phyloP scores from a whole-genome alignment of 2,888 invertebrate species.

The Torymus auratus region DNA sequence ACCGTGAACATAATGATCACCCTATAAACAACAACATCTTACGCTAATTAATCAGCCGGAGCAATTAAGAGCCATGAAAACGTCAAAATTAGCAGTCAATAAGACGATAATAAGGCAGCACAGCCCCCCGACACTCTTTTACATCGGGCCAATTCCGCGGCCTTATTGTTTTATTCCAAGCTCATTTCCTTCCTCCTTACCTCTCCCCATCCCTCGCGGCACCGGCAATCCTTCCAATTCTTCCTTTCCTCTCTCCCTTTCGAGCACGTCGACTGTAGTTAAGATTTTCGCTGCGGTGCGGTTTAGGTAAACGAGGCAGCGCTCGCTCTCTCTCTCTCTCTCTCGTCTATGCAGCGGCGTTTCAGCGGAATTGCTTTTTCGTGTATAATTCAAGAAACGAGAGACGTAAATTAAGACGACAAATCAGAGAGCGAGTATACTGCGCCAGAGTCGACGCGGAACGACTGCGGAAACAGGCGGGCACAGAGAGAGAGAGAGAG shows the following conservation, averaged over 20 bases:
- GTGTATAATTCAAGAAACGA: conserved; percentile 43
- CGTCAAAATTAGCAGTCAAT: conserved; percentile 23
- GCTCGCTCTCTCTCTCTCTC: not conserved
- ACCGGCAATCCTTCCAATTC: conserved; percentile 16
- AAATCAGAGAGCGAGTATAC: conserved; percentile 22
- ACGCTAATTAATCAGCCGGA: not conserved
- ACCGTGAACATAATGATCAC: no score
- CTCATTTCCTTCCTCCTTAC: conserved; percentile 29
- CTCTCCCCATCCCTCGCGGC: not conserved
- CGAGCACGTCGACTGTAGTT: not conserved
- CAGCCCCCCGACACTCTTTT: not conserved
- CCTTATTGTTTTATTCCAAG: conserved; percentile 48
- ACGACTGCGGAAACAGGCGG: no score
- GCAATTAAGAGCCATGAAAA: not conserved
- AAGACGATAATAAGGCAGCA: conserved; percentile 19
- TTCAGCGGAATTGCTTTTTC: conserved; percentile 47
- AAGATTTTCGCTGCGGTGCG: conserved; percentile 22
- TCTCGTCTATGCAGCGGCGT: no score
- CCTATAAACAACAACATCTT: no score
- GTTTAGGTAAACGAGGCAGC: conserved; percentile 42
- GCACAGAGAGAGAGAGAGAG: no score
- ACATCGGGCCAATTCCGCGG: conserved; percentile 20
- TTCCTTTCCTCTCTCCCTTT: not conserved
- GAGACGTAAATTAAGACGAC: conserved; percentile 50
- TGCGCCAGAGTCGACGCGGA: no score